Evolutionary conservation across 2,797 vertebrate genomes (phyloP).

Genomic region (Nyctalus aviator): DNA sequence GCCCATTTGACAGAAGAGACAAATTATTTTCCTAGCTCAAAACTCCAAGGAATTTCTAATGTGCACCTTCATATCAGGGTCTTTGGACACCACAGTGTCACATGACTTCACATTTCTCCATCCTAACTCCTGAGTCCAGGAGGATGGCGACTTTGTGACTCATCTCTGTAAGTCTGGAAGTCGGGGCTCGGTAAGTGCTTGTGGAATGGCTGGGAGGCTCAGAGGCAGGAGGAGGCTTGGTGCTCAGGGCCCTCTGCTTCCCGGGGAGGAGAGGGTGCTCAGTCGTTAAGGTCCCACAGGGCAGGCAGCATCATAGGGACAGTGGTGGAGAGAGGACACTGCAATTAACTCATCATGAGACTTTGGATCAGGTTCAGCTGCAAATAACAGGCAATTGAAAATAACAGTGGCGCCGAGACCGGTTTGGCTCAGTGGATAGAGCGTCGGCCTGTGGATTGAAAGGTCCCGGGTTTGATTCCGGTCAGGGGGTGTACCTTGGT

Average conservation of each 20-base stretch:
- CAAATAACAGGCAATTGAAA: not conserved
- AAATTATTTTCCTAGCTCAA: slow-evolving; percentile 33
- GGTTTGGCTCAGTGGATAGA: no score
- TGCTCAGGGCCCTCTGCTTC: not conserved
- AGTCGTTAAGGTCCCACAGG: not conserved
- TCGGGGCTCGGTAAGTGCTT: not conserved
- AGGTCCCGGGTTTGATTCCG: no score
- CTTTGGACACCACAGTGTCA: slow-evolving; percentile 10
- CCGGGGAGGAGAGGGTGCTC: not conserved
- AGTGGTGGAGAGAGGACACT: not conserved
- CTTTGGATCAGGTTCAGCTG: not conserved
- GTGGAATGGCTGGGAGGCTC: not conserved
- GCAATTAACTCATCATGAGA: not conserved
- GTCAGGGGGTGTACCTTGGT: no score
- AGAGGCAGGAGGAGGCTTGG: not conserved
- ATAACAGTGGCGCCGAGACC: not conserved
- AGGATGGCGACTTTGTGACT: not conserved
- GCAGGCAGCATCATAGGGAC: not conserved
- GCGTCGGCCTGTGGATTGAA: no score
- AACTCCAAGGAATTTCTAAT: slow-evolving; percentile 31
- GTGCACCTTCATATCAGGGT: not conserved
- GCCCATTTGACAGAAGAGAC: slow-evolving; percentile 38
- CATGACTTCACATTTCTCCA: slow-evolving; percentile 34
- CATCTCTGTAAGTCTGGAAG: not conserved
- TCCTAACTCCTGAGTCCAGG: not conserved